phyloP scores from a whole-genome alignment of 2,113 vertebrate species.

The Pygoscelis adeliae region DNA sequence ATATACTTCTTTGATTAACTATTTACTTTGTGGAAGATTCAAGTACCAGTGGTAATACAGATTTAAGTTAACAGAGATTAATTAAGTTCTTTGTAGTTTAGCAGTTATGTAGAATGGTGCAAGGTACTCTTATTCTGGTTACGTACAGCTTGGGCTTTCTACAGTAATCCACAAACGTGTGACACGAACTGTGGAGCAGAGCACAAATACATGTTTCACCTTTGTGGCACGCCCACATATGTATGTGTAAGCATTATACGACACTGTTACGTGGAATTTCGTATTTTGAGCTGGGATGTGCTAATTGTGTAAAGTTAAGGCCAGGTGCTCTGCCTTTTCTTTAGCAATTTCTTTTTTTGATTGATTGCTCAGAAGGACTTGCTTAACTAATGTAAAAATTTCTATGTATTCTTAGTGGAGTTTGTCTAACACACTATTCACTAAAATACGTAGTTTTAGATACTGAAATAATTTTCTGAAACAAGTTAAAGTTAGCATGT shows the following conservation, averaged over 20 bases:
- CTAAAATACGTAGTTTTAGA: neutral
- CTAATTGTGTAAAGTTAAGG: neutral
- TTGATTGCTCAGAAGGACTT: neutral
- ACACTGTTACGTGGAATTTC: neutral
- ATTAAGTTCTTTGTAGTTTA: neutral
- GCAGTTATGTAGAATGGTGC: neutral
- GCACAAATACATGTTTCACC: neutral
- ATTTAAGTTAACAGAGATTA: neutral
- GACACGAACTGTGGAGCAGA: neutral
- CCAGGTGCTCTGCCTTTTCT: neutral
- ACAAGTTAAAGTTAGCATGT: neutral
- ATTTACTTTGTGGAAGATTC: neutral
- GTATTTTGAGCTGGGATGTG: neutral
- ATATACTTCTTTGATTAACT: neutral
- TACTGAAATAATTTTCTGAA: neutral
- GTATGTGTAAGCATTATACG: fast-evolving
- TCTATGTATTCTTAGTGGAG: neutral
- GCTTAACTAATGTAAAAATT: neutral
- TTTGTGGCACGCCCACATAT: neutral
- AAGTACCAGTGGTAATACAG: neutral
- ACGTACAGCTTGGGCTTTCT: neutral
- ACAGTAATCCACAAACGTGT: neutral
- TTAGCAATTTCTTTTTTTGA: neutral
- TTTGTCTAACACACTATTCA: neutral
- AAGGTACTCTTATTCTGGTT: neutral